A percentile compares a stretch with the other conserved stretches of the same genome.
phyloP scores from a whole-genome alignment of 2,797 vertebrate genomes.

The Tadarida brasiliensis region DNA sequence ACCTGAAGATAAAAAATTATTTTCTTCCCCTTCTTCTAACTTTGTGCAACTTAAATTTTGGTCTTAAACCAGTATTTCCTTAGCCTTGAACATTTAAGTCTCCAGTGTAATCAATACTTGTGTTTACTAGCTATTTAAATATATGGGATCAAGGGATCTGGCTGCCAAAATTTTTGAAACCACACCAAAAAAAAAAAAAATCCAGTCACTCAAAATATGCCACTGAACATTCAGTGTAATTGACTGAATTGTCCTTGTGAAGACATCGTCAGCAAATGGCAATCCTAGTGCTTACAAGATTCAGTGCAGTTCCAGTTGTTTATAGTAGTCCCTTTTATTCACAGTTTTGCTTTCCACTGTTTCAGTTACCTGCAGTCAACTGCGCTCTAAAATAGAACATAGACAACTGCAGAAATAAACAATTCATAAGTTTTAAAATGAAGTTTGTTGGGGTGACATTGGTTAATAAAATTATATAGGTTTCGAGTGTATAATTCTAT shows the following conservation, averaged over 20 bases:
- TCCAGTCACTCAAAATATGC: conserved; percentile 30
- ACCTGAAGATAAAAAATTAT: not conserved
- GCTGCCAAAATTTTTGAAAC: conserved; percentile 23
- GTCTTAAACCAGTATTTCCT: conserved; percentile 14
- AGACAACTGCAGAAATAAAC: not conserved
- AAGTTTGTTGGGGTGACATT: not conserved
- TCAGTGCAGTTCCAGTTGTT: not conserved
- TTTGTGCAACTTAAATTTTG: conserved; percentile 21
- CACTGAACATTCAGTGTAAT: not conserved
- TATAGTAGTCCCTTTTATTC: not conserved
- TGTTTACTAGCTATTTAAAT: conserved; percentile 16
- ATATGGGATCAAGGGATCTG: not conserved
- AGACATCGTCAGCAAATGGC: not conserved
- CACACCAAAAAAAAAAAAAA: not conserved
- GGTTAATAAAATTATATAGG: not conserved
- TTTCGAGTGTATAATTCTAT: not conserved
- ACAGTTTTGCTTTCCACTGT: not conserved
- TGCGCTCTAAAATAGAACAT: not conserved
- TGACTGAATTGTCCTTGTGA: not conserved
- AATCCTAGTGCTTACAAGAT: not conserved
- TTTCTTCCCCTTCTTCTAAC: not conserved
- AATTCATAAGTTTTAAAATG: not conserved
- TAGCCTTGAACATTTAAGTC: not conserved
- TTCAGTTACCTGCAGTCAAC: not conserved
- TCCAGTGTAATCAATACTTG: not conserved